These are phyloP conservation scores for Spodoptera frugiperda DNA, from an alignment of 1,140 invertebrate genomes.

Conservation along the genomic window DNA sequence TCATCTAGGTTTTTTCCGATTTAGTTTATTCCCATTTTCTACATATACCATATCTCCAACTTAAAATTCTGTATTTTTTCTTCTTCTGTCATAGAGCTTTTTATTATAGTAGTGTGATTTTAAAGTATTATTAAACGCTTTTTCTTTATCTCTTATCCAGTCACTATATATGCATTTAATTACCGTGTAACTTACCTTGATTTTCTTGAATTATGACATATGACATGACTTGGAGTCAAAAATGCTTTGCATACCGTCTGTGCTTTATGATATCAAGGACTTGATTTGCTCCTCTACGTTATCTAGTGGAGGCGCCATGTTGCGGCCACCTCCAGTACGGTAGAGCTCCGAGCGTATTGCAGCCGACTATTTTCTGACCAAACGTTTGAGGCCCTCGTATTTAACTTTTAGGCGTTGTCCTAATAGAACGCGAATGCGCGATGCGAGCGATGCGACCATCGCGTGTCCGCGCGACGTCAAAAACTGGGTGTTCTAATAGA, in stretches of 20 bases:
- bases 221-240: too few species aligned
- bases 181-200: neutral
- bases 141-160: too few species aligned
- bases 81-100: too few species aligned
- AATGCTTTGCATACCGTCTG: neutral
- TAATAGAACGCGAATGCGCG: conserved; percentile 43
- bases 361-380: neutral
- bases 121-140: too few species aligned
- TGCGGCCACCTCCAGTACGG: neutral
- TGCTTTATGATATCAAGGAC: neutral
- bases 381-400: neutral
- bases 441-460: conserved; percentile 45
- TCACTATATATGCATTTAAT: too few species aligned
- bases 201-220: neutral
- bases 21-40: too few species aligned
- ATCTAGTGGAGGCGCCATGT: neutral
- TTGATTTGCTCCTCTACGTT: neutral
- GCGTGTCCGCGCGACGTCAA: conserved; percentile 36
- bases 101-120: too few species aligned
- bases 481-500: conserved; percentile 44
- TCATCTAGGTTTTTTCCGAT: too few species aligned
- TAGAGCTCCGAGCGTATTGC: conserved; percentile 6
- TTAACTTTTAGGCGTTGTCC: neutral
- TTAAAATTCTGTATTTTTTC: too few species aligned
- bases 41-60: too few species aligned